Base-by-base conservation (phyloP, 2,113 vertebrate species). In the Tapirus terrestris region DNA sequence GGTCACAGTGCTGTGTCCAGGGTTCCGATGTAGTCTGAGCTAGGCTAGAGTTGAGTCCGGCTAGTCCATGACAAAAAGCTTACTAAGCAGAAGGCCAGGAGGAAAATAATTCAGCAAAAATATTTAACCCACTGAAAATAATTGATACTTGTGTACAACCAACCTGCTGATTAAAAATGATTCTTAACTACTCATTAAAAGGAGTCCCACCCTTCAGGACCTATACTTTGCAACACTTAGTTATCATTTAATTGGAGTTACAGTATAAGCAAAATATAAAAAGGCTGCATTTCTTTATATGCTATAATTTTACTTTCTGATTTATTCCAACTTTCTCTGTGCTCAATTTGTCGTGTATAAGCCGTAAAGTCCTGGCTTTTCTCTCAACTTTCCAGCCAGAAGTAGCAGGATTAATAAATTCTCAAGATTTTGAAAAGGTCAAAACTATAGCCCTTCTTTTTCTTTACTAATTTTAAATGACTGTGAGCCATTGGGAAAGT, bases 221-320 rank as follows among this genome's bases (percentile, higher is more conserved):
- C 70, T 97, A 87, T 92, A 97, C 88, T 98, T 97, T 95, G 80
- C 76, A 94, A 84, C 83, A n/a, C 88, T 92, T 70, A 85, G 86
- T 48, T 92, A 80, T 75, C 68, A 83, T 76, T 96, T 96, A 96
- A 97, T 93, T 95, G 84, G 60, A 93, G 84, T 75, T 92, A 67
- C 31, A 61, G 91, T 81, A 75, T 45, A 89, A 94, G 90, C 80
- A 96, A 89, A 95, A 88, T 58, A 87, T 7, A 51, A 80, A 86
- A 89, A 73, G 73, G 27, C 39, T 83, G 31, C 60, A 70, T 80
- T 79, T 90, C 65, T 96, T 83, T 67, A 72, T 25, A 45, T 23
- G 48, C 68, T 94, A 18, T 90, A 94, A 96, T 96, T 97, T 96
- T 84, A 87, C 72, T 95, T 90, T 95, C 90, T 63, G 60, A 89